Percentiles rank a stretch among this genome's conserved stretches.
These are phyloP conservation scores for Euplexia lucipara DNA, from an alignment of 2,888 invertebrate genomes.

Conservation along the genomic window DNA sequence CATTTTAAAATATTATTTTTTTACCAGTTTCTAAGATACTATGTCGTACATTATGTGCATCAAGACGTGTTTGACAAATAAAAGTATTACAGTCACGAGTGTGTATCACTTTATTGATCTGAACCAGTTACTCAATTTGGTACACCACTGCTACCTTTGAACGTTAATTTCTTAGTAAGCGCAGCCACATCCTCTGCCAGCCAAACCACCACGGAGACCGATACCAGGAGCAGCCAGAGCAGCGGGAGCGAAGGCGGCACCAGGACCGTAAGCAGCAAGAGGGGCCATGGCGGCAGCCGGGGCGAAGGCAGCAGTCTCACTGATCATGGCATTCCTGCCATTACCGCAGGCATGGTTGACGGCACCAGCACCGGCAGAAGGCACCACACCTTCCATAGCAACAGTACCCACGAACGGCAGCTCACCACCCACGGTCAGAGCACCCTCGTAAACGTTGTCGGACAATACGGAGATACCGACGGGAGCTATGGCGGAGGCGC, in stretches of 20 bases:
- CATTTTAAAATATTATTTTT: too few species aligned
- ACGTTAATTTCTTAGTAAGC: not conserved
- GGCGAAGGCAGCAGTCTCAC: conserved; percentile 37
- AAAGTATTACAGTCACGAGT: too few species aligned
- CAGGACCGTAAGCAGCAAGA: conserved; percentile 9
- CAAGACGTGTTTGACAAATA: too few species aligned
- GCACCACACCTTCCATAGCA: conserved; percentile 71
- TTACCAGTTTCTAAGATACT: too few species aligned
- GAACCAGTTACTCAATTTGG: too few species aligned
- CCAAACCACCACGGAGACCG: not conserved
- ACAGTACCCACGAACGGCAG: conserved; percentile 73
- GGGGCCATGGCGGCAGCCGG: conserved; percentile 54
- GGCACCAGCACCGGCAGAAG: conserved; percentile 71
- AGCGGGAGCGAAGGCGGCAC: conserved; percentile 25
- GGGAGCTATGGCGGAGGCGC: conserved; percentile 20
- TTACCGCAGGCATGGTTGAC: conserved; percentile 75
- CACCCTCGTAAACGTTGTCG: conserved; percentile 59
- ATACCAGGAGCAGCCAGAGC: conserved; percentile 1
- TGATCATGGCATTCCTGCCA: conserved; percentile 63
- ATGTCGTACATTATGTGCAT: too few species aligned
- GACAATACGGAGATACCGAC: conserved; percentile 49
- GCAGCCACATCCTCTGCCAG: conserved; percentile 29
- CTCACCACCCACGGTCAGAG: conserved; percentile 68
- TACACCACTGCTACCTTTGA: not conserved
- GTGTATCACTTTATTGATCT: not conserved